Evolutionary conservation across 2,797 vertebrate species (phyloP).

Genomic region (Arctocebus calabarensis): DNA sequence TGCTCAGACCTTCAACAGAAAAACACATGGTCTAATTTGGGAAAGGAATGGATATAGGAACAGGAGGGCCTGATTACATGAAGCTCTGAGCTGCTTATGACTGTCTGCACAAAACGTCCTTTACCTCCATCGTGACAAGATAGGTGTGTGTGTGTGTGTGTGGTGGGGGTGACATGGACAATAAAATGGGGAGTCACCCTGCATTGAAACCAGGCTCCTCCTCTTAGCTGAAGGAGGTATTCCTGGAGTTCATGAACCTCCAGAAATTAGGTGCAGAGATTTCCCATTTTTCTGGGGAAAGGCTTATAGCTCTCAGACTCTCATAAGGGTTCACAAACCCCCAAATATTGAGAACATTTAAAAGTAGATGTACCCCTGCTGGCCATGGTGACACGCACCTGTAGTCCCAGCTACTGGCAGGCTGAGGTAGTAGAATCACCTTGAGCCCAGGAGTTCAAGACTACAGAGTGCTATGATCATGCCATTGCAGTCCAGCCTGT

Average conservation of each 20-base stretch:
- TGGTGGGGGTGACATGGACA: background rate
- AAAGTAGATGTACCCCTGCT: background rate
- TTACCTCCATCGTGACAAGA: slow-evolving; percentile 28
- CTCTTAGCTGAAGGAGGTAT: background rate
- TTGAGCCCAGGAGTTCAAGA: background rate
- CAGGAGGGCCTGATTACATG: background rate
- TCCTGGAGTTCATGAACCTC: background rate
- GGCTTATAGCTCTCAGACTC: background rate
- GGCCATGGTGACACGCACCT: background rate
- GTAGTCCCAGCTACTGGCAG: background rate
- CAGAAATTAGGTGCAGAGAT: background rate
- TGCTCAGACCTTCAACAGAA: slow-evolving; percentile 41
- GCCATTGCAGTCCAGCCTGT: background rate
- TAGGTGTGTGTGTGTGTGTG: background rate
- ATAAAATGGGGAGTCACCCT: background rate
- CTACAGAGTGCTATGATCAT: background rate
- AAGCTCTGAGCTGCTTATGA: slow-evolving; percentile 5
- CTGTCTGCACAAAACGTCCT: slow-evolving; percentile 52
- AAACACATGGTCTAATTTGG: slow-evolving; percentile 46
- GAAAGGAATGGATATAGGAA: background rate
- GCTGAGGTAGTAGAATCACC: background rate
- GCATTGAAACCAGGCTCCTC: background rate
- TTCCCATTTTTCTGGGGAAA: slow-evolving; percentile 50
- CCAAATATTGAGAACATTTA: slow-evolving; percentile 40
- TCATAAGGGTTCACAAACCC: background rate